phyloP scores from a whole-genome alignment of 1,140 invertebrate genomes.

The Dryas iulia region DNA sequence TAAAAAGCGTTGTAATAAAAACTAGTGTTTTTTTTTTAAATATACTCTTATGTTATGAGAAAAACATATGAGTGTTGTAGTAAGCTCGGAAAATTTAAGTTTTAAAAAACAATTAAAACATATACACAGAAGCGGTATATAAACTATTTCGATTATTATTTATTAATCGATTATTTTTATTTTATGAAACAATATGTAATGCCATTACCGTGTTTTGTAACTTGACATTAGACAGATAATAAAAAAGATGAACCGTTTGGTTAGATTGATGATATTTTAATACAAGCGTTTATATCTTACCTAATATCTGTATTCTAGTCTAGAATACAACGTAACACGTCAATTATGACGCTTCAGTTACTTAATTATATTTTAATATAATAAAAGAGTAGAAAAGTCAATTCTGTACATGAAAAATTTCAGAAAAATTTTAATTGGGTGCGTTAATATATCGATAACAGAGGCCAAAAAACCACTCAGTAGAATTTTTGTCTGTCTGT shows the following conservation, averaged over 20 bases:
- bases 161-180: not conserved
- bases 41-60: too few species aligned
- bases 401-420: too few species aligned
- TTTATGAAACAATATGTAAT: not conserved
- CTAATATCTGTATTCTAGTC: not conserved
- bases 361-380: slow-evolving; percentile 4
- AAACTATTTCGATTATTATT: not conserved
- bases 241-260: not conserved
- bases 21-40: too few species aligned
- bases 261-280: not conserved
- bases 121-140: too few species aligned
- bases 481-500: too few species aligned
- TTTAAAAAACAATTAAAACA: too few species aligned
- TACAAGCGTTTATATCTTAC: not conserved
- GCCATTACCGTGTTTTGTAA: not conserved
- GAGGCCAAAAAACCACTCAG: too few species aligned
- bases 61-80: too few species aligned
- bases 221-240: not conserved
- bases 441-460: too few species aligned
- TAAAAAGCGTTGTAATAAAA: not conserved
- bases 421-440: too few species aligned
- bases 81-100: too few species aligned
- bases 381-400: too few species aligned
- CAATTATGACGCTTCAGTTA: slow-evolving; percentile 3
- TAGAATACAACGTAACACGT: not conserved